Evolutionary conservation across 1,140 invertebrate species (phyloP), one percentile per base, ranked within the genome.

Genomic region (Drosophila dunni): DNA sequence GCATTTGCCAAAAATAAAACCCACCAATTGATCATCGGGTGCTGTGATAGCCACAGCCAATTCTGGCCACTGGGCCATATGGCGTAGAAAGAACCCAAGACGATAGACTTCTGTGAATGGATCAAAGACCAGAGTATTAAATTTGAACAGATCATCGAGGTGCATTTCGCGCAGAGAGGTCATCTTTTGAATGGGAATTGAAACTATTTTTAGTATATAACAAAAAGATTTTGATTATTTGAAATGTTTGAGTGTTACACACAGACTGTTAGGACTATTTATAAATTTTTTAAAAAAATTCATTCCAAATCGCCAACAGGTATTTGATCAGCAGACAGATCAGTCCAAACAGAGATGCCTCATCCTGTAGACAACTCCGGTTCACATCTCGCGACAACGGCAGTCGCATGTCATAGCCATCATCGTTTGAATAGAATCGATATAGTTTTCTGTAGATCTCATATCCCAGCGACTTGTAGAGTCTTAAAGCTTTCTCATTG

Each of bases 141-240:
- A 79, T 63, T 83, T 89, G 5, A 89, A 89, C 0, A 88, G 51
- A 67, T 88, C 83, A 33, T 83, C 80, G 4, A 80, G 34, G 8
- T 45, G 53, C 63, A 88, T 65, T 15, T 83, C 73, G 0, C 83
- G 73, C 48, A 88, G 11, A 7, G 24, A 44, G 9, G 79, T 64
- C 80, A 89, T 88, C 2, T 2, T 38, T 33, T 17, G 17, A 54
- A 29, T 15, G 15, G 11, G 38, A 11, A 66, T 36, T 1, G 17
- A 56, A 56, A 8, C 13, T 53, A 15, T 45, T 13, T 20, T 2
- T 29, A 46, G 5, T 58, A 10, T 57, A 34, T n/a, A 69, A 63
- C 48, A 62, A 67, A 45, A 15, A 38, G 40, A 74, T 68, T 73
- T 72, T 45, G 65, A 46, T 60, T 9, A 51, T 29, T 44, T n/a